Evolutionary conservation across 2,797 vertebrate species (phyloP), one percentile per base, ranked within the genome.

Genomic region (Acropternis orthonyx): DNA sequence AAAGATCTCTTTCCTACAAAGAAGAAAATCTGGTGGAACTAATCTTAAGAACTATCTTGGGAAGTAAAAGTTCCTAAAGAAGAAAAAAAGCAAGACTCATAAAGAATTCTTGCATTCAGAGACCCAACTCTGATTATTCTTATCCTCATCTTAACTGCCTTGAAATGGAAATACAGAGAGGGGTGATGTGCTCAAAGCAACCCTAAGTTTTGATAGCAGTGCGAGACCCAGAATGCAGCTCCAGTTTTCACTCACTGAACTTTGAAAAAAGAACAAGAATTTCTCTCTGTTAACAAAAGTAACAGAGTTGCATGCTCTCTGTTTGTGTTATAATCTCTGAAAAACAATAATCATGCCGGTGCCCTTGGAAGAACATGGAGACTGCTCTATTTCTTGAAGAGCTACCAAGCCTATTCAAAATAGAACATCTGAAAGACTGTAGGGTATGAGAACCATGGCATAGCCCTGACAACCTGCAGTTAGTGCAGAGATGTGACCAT

Each of bases 281-380:
- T 73, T 73, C 21, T 36, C 22, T 58, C 28, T 20, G 9, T 36
- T 41, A 88, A 36, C 22, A 85, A 55, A 72, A 7, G 19, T 3
- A 6, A 54, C 12, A 32, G 46, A 76, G 44, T 19, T 66, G 4
- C 6, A 66, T 0, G 0, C 62, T 61, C 4, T n/a, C 24, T 2
- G 41, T 39, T 48, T 88, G 22, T 32, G 7, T 28, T n/a, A 61
- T 0, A 0, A 10, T 21, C 7, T 39, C 22, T 54, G 14, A 34
- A 62, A 77, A 72, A 88, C n/a, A 15, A 3, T 17, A 51, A 68
- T 1, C 61, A 56, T 21, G 21, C 6, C 61, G 20, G 7, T 37
- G 19, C 12, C n/a, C 22, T 48, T 66, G 26, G 34, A 87, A 32
- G 36, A 10, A 81, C 10, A 24, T 44, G 18, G 26, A 68, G 7